These are phyloP conservation scores for Metallyticus violacea DNA, from an alignment of 2,888 invertebrate species.

Conservation along the genomic window DNA sequence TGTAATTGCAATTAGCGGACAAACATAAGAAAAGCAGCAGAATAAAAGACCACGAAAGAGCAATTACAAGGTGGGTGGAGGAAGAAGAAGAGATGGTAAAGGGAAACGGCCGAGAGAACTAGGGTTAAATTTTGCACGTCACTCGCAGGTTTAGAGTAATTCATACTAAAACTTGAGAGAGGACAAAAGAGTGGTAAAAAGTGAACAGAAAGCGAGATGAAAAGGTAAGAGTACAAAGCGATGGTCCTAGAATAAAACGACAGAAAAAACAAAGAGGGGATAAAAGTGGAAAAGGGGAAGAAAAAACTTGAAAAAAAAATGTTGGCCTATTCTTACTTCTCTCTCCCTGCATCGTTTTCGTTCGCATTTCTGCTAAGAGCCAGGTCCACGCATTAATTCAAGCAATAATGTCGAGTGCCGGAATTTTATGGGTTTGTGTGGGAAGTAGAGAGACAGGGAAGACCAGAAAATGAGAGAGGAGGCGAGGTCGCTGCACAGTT, in stretches of 20 bases:
- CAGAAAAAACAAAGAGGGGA: slow-evolving; percentile 15
- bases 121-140: slow-evolving; percentile 6
- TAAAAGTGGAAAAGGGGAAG: not conserved
- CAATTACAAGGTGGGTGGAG: not conserved
- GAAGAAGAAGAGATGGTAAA: not conserved
- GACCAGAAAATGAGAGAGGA: not conserved
- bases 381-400: slow-evolving; percentile 30
- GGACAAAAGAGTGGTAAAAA: slow-evolving; percentile 23
- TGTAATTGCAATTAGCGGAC: not conserved
- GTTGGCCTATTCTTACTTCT: not conserved
- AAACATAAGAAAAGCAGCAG: not conserved
- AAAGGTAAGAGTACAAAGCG: not conserved
- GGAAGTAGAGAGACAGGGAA: not conserved
- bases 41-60: not conserved
- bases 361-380: slow-evolving; percentile 15
- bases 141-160: slow-evolving; percentile 27
- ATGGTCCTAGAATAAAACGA: slow-evolving; percentile 17
- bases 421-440: slow-evolving; percentile 30
- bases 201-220: not conserved
- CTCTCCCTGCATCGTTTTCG: not conserved
- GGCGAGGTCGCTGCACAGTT: not conserved
- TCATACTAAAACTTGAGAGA: slow-evolving; percentile 17
- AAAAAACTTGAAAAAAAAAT: slow-evolving; percentile 24
- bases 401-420: slow-evolving; percentile 28
- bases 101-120: not conserved